Conservation (phyloP, 2,113 vertebrate species). For the Lepidothrix coronata region DNA sequence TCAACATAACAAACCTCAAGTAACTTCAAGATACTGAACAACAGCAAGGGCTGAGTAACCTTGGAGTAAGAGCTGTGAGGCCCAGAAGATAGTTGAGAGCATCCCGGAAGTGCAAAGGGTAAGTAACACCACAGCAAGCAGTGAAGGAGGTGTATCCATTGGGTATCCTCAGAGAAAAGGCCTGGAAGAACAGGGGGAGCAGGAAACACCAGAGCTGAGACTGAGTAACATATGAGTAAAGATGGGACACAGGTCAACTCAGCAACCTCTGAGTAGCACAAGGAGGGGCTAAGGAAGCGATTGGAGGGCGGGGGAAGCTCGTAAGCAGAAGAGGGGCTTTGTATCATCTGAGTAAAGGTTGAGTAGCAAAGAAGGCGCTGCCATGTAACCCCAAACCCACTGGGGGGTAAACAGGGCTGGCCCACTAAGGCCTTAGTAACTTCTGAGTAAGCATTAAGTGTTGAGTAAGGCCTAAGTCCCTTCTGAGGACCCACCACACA, state of each 20-base stretch:
- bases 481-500: neutral
- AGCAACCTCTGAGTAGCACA: neutral
- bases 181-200: neutral
- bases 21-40: neutral
- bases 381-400: neutral
- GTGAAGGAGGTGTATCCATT: neutral
- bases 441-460: neutral
- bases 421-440: neutral
- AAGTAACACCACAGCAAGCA: neutral
- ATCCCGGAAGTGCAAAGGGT: neutral
- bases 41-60: neutral
- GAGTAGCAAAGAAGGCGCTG: neutral
- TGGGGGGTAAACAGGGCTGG: neutral
- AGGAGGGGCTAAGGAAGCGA: neutral
- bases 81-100: neutral
- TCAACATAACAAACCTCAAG: neutral
- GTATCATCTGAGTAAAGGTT: neutral
- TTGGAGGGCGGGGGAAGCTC: too few relatives aligned
- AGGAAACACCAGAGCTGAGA: neutral
- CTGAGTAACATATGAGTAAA: neutral
- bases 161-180: neutral
- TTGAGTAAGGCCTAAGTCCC: neutral
- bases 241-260: neutral
- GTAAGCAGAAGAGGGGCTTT: neutral
- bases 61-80: neutral